Percentiles rank a stretch among this genome's conserved stretches.
Conservation (phyloP, 2,113 vertebrate genomes). For the Catharus fuscescens region DNA sequence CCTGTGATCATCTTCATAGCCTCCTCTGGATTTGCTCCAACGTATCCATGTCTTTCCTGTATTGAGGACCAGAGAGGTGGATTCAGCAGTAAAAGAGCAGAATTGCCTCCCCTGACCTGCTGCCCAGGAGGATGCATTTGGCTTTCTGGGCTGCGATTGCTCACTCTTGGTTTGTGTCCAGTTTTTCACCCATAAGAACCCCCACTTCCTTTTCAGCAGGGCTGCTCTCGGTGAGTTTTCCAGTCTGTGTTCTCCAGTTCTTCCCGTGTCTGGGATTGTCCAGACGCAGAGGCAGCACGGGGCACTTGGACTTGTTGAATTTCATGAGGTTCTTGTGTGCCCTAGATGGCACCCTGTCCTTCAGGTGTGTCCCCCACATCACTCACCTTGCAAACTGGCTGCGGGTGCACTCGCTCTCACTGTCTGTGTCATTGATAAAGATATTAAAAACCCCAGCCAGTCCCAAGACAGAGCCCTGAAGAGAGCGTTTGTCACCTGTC, state of each 20-base stretch:
- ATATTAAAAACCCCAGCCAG: no score
- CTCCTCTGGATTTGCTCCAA: neutral
- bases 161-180: neutral
- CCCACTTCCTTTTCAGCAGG: neutral
- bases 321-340: neutral
- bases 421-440: neutral
- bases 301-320: neutral
- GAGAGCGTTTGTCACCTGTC: neutral
- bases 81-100: neutral
- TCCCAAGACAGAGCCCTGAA: no score
- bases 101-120: neutral
- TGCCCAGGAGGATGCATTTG: neutral
- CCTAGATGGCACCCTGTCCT: neutral
- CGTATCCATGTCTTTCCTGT: neutral
- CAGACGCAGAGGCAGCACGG: neutral
- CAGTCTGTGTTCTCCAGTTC: neutral
- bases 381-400: neutral
- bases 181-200: neutral
- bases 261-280: neutral
- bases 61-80: neutral
- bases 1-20: neutral
- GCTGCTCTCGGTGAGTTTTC: neutral
- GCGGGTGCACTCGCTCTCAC: neutral
- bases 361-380: neutral
- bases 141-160: neutral